Percentiles rank a stretch among this genome's conserved stretches.
These are phyloP conservation scores for Sycophila sp. DNA, from an alignment of 1,140 invertebrate genomes.

Conservation along the genomic window DNA sequence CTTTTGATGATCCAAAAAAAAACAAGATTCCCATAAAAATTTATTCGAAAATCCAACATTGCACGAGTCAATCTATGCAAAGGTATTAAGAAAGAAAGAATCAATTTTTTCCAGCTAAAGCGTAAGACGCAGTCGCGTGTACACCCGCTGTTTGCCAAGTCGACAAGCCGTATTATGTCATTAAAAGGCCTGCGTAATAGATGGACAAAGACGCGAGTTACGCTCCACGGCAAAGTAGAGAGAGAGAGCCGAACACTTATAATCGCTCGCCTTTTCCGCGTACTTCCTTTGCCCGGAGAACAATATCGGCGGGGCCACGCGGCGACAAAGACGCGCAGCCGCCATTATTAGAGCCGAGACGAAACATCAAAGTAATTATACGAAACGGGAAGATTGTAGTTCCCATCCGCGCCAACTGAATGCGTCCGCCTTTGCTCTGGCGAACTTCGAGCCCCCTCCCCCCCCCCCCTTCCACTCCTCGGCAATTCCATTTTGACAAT, in stretches of 20 bases:
- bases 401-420: background rate
- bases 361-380: constrained; percentile 25
- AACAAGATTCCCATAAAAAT: no score
- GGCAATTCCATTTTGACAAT: constrained; percentile 18
- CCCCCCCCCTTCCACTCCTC: no score
- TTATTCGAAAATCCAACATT: no score
- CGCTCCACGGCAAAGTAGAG: no score
- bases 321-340: background rate
- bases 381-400: constrained; percentile 9
- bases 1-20: no score
- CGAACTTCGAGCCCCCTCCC: no score
- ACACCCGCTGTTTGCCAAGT: no score
- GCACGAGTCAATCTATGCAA: no score
- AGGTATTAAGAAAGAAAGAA: background rate
- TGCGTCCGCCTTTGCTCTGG: background rate
- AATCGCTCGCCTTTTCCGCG: background rate
- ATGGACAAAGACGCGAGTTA: background rate
- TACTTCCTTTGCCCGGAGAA: background rate
- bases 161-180: background rate
- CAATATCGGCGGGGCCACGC: background rate
- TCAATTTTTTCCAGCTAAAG: no score
- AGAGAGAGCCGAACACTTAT: background rate
- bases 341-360: background rate
- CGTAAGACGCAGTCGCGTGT: no score
- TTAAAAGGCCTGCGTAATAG: background rate